phyloP scores from a whole-genome alignment of 2,113 vertebrate species.

The Peromyscus californicus region DNA sequence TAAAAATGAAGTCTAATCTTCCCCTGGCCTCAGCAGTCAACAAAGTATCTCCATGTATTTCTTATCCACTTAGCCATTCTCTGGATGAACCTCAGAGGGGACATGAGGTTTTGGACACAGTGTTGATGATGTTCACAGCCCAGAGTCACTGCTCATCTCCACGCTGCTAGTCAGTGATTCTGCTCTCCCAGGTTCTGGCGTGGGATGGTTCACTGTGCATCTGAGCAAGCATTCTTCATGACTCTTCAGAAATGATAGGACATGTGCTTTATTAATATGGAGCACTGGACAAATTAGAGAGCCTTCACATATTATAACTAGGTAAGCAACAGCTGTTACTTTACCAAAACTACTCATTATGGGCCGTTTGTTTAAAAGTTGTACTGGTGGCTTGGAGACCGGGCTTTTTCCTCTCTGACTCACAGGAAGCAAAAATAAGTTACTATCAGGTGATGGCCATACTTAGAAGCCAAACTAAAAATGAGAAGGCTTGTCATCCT shows the following conservation, averaged over 20 bases:
- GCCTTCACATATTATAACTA: constrained; percentile 75
- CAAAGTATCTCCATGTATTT: fast-evolving
- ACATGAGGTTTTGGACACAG: neutral
- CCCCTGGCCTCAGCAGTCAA: neutral
- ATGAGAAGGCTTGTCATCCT: constrained; percentile 57
- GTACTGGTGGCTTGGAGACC: constrained; percentile 61
- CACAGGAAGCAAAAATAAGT: constrained; percentile 79
- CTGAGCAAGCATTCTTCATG: neutral
- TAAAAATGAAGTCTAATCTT: neutral
- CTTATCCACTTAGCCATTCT: neutral
- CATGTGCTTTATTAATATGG: constrained; percentile 62
- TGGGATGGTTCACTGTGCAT: neutral
- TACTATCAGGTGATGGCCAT: constrained; percentile 68
- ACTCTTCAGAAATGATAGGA: constrained; percentile 67
- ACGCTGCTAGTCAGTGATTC: neutral
- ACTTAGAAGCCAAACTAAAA: constrained; percentile 71
- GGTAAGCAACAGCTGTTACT: constrained; percentile 56
- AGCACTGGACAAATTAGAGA: constrained; percentile 72
- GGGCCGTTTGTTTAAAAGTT: constrained; percentile 72
- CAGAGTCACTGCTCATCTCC: neutral
- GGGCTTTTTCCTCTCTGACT: constrained; percentile 78
- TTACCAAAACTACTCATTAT: constrained; percentile 75
- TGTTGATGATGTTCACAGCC: neutral
- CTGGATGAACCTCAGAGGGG: neutral
- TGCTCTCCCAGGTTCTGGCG: neutral